These are phyloP conservation scores for Lasius fuliginosus DNA, from an alignment of 2,888 invertebrate genomes.

Conservation along the genomic window DNA sequence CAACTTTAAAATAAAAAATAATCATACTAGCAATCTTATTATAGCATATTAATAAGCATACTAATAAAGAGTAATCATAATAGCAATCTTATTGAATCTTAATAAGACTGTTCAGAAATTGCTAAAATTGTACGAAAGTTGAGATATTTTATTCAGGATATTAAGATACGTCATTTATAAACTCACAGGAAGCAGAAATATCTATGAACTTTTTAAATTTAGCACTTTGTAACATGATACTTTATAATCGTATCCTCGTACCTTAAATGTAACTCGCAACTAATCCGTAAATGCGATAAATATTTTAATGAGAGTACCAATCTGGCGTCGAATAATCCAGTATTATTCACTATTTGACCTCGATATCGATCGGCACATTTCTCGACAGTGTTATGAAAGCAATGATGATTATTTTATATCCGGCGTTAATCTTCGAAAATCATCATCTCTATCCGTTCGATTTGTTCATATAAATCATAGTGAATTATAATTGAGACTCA, in stretches of 20 bases:
- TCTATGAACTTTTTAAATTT: neutral
- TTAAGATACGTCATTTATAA: neutral
- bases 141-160: neutral
- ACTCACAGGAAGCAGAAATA: neutral
- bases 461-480: slow-evolving; percentile 9
- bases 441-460: slow-evolving; percentile 22
- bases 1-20: neutral
- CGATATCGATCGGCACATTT: slow-evolving; percentile 15
- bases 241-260: neutral
- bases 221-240: neutral
- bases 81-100: neutral
- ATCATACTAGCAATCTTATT: neutral
- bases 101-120: neutral
- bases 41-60: too few species aligned
- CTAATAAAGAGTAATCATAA: neutral
- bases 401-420: slow-evolving; percentile 26
- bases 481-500: slow-evolving; percentile 85
- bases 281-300: neutral
- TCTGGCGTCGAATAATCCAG: neutral
- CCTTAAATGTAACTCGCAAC: neutral
- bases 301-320: slow-evolving; percentile 48
- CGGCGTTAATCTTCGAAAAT: slow-evolving; percentile 40
- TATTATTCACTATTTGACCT: slow-evolving; percentile 45
- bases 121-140: neutral
- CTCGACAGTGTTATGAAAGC: slow-evolving; percentile 33